Percentiles rank a stretch among this genome's conserved stretches.
These are phyloP conservation scores for Malurus alboscapulatus DNA, from an alignment of 2,113 vertebrate genomes.

Conservation along the genomic window DNA sequence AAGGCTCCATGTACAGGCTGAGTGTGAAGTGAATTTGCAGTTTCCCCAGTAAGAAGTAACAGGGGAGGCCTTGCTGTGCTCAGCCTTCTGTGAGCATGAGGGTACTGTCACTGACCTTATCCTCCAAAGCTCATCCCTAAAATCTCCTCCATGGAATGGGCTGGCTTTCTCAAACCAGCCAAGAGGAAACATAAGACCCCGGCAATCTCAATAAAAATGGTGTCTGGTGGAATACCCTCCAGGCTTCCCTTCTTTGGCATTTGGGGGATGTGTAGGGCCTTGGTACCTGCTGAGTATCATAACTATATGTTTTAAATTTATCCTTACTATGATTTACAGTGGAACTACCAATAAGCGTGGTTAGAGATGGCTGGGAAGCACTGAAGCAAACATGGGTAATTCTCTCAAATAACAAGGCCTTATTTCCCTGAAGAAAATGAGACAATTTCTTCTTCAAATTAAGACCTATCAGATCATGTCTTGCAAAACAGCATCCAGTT, in stretches of 20 bases:
- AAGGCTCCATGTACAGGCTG: neutral
- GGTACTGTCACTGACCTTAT: neutral
- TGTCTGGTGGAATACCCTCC: neutral
- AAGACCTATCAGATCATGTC: neutral
- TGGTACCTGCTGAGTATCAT: rapidly evolving
- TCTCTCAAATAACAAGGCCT: neutral
- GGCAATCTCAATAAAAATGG: neutral
- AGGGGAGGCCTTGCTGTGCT: neutral
- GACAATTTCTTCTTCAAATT: neutral
- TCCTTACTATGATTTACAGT: neutral
- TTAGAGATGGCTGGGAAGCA: neutral
- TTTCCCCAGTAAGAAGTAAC: neutral
- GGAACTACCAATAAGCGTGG: rapidly evolving
- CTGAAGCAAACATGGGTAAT: neutral
- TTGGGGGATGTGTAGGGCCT: neutral
- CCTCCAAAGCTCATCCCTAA: neutral
- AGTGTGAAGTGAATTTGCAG: neutral
- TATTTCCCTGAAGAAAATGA: neutral
- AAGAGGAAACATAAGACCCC: neutral
- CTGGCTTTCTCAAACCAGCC: neutral
- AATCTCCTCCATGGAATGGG: neutral
- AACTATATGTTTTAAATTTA: neutral
- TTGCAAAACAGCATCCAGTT: neutral
- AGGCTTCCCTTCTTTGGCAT: rapidly evolving
- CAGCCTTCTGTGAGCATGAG: neutral